phyloP scores from a whole-genome alignment of 1,140 invertebrate species.

The Ctenoplectra terminalis region DNA sequence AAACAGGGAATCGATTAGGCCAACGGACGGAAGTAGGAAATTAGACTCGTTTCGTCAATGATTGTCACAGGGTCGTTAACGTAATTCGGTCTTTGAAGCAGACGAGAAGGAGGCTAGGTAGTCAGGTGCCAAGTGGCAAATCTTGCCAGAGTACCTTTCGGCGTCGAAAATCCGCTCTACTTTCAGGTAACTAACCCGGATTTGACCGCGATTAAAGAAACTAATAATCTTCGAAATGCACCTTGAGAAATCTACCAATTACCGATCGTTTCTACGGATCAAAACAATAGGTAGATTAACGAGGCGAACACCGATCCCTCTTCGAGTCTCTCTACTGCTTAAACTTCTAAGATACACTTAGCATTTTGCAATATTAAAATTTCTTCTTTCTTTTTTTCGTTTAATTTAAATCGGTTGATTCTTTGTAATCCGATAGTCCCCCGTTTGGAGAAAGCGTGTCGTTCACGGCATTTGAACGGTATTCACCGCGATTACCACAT shows the following conservation, averaged over 20 bases:
- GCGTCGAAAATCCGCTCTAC: constrained; percentile 64
- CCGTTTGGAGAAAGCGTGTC: background rate
- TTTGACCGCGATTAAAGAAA: constrained; percentile 53
- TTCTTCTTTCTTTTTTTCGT: no score
- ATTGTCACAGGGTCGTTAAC: background rate
- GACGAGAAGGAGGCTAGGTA: background rate
- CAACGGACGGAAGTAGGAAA: no score
- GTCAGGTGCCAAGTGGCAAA: constrained; percentile 41
- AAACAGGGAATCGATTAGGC: background rate
- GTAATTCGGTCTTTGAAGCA: background rate
- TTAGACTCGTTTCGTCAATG: no score
- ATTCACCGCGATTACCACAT: constrained; percentile 20
- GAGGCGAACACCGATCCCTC: background rate
- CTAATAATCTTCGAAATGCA: constrained; percentile 10
- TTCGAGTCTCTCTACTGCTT: background rate
- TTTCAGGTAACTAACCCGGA: constrained; percentile 65
- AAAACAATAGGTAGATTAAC: constrained; percentile 48
- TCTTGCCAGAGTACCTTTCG: background rate
- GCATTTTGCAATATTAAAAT: no score
- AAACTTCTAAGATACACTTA: no score
- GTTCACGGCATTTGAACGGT: background rate
- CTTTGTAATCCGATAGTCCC: background rate
- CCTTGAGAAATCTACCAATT: background rate
- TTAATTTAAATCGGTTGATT: background rate
- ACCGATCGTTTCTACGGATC: constrained; percentile 11